Conservation (phyloP, 1,140 invertebrate genomes). For the Microplitis demolitor region DNA sequence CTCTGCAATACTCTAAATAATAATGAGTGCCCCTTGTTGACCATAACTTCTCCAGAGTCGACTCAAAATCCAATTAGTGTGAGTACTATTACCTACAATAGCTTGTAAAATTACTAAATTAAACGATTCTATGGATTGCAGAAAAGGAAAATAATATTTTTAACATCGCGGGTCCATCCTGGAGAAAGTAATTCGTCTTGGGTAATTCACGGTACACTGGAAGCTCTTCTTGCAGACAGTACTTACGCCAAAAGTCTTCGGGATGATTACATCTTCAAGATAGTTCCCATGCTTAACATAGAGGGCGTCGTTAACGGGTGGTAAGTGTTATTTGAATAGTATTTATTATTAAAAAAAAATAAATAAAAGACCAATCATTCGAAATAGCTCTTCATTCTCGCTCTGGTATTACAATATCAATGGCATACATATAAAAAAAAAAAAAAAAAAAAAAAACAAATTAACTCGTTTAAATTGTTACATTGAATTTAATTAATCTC, state of each 20-base stretch:
- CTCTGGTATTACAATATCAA: conserved; percentile 37
- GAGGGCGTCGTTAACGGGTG: conserved; percentile 89
- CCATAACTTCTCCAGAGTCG: conserved; percentile 74
- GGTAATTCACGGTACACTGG: conserved; percentile 84
- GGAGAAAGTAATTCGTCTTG: conserved; percentile 89
- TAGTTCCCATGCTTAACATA: conserved; percentile 87
- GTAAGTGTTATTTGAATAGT: conserved; percentile 63
- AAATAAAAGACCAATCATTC: conserved; percentile 3
- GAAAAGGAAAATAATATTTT: conserved; percentile 74
- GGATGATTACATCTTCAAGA: conserved; percentile 80
- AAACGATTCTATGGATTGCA: conserved; percentile 41
- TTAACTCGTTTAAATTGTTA: conserved; percentile 15
- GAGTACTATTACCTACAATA: conserved; percentile 32
- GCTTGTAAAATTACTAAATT: not conserved
- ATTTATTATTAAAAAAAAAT: not conserved
- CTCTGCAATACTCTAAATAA: conserved; percentile 76
- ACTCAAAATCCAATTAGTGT: conserved; percentile 65
- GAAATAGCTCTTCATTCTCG: conserved; percentile 37
- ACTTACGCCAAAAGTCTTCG: conserved; percentile 67
- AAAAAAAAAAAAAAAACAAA: conserved; percentile 22
- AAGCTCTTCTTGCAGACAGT: conserved; percentile 69
- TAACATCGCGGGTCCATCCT: conserved; percentile 85
- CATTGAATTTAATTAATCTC: conserved; percentile 2
- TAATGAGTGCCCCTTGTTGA: conserved; percentile 80
- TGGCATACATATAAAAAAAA: conserved; percentile 30